These are phyloP conservation scores for Rotaria macrura DNA, from an alignment of 2,888 invertebrate genomes.

Conservation along the genomic window DNA sequence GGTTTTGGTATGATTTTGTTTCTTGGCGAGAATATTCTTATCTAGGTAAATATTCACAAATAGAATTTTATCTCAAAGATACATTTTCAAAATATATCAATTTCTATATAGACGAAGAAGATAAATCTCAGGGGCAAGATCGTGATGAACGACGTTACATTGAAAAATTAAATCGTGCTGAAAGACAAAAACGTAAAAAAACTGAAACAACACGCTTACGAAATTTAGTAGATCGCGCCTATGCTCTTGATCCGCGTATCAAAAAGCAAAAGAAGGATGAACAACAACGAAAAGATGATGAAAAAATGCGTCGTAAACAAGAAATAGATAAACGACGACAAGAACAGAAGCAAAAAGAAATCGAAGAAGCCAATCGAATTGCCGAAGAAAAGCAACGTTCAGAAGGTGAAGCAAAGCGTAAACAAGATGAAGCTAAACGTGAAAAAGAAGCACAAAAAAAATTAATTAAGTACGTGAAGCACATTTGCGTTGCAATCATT, in stretches of 20 bases:
- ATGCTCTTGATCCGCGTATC: slow-evolving; percentile 83
- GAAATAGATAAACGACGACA: slow-evolving; percentile 56
- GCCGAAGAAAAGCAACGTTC: background rate
- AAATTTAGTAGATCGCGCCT: slow-evolving; percentile 75
- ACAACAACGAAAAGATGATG: slow-evolving; percentile 74
- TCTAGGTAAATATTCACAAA: slow-evolving; percentile 38
- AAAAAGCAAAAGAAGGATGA: slow-evolving; percentile 82
- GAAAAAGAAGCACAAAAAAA: slow-evolving; percentile 32
- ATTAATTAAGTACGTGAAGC: background rate
- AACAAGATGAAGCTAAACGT: slow-evolving; percentile 27
- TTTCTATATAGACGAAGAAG: slow-evolving; percentile 28
- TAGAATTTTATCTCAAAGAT: background rate
- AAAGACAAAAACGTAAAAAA: slow-evolving; percentile 80
- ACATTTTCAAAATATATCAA: too few species aligned
- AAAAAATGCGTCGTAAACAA: slow-evolving; percentile 58
- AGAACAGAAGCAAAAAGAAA: slow-evolving; percentile 60
- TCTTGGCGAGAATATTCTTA: slow-evolving; percentile 99
- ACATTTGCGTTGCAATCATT: too few species aligned
- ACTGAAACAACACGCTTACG: slow-evolving; percentile 88
- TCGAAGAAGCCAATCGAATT: slow-evolving; percentile 41
- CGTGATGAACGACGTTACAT: slow-evolving; percentile 93
- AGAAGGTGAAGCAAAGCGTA: background rate
- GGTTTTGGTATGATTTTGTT: slow-evolving; percentile 89
- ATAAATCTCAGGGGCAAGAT: slow-evolving; percentile 41
- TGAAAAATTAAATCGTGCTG: slow-evolving; percentile 90